phyloP scores from a whole-genome alignment of 2,888 invertebrate species.

The Epistrophe grossulariae region DNA sequence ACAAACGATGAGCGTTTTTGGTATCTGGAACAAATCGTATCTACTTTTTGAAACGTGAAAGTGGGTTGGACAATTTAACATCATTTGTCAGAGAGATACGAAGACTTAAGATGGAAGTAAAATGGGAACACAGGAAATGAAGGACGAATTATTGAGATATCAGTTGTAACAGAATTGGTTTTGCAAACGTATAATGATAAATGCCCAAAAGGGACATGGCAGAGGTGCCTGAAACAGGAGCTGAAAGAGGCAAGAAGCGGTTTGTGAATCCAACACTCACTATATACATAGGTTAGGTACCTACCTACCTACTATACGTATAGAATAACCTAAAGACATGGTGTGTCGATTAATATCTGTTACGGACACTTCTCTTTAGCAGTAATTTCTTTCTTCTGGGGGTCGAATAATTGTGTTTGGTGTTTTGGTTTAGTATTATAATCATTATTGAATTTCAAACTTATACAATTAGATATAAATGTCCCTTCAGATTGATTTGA shows the following conservation, averaged over 20 bases:
- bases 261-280: not conserved
- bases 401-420: slow-evolving; percentile 14
- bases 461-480: slow-evolving; percentile 18
- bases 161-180: slow-evolving; percentile 69
- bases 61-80: slow-evolving; percentile 74
- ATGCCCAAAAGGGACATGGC: slow-evolving; percentile 45
- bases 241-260: not conserved
- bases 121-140: slow-evolving; percentile 35
- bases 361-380: slow-evolving; percentile 17
- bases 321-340: not conserved
- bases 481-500: slow-evolving; percentile 1
- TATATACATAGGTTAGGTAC: not conserved
- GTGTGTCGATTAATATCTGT: slow-evolving; percentile 34
- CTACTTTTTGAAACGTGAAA: slow-evolving; percentile 69
- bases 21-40: slow-evolving; percentile 73
- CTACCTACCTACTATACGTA: not conserved
- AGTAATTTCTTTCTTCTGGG: not conserved
- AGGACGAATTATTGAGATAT: slow-evolving; percentile 74
- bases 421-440: not conserved
- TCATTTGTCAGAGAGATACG: slow-evolving; percentile 66
- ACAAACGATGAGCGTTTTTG: slow-evolving; percentile 69
- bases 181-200: slow-evolving; percentile 68
- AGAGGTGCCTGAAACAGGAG: not conserved
- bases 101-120: slow-evolving; percentile 36
- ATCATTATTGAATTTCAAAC: slow-evolving; percentile 29